Evolutionary conservation across 30 jellyfish, hydroid and myxozoan genomes (phyloP), one percentile per base, ranked within the genome.

Genomic region (Catostylus mosaicus): DNA sequence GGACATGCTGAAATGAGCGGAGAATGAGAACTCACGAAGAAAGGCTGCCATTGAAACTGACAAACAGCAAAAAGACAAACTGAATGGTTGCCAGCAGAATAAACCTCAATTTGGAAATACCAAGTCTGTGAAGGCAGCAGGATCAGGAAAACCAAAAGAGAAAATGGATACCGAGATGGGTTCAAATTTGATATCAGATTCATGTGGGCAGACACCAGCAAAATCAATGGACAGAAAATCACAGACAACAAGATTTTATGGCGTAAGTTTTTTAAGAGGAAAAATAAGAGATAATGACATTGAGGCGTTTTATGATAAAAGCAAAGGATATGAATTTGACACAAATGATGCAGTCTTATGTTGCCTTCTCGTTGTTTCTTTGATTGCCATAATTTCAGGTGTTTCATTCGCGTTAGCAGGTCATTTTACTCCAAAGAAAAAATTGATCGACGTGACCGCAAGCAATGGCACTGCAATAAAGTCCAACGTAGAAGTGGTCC

Each of bases 191-290:
- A 16, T 82, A 12, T 82, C 92, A 18, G 92, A 82, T 33, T 82
- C 92, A 2, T 35, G 82, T 38, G 92, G 92, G 37, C 92, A 82
- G 22, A 82, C 92, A 26, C 86, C 86, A 29, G 80, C 86, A 1
- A 77, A 67, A 57, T 66, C 76, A 27, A 22, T 27, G 11, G 86
- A 86, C 62, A 54, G 96, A 19, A 86, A 60, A 30, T 81, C 78
- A 2, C 89, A 75, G 57, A 86, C 96, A 36, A 86, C 96, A 12
- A 65, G 96, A 48, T 75, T 86, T 40, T 86, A 86, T 48, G 96
- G 96, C 8, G 88, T 86, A 35, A 77, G 84, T 29, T 86, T 86
- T 62, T 26, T 86, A 6, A 86, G 38, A 76, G 96, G 96, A 19
- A 76, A 86, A 57, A 16, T 86, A 24, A 34, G 31, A 16, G 96